These are phyloP conservation scores for Seriola quinqueradiata DNA, from an alignment of 2,113 vertebrate genomes.

Conservation along the genomic window DNA sequence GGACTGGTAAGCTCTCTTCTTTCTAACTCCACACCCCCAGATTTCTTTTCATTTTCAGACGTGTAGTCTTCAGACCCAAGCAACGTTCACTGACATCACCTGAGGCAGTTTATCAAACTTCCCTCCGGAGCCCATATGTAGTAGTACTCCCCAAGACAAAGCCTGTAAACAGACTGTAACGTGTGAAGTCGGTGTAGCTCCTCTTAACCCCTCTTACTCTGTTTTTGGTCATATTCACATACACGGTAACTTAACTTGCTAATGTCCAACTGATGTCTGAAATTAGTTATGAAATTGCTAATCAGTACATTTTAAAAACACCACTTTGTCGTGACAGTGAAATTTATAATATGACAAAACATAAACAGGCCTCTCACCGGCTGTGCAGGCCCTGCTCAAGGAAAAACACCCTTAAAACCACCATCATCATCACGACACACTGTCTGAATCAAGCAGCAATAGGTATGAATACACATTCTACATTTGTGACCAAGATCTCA, in stretches of 20 bases:
- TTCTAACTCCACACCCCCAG: not conserved
- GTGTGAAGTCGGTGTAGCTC: not conserved
- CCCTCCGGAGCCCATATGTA: too few relatives aligned
- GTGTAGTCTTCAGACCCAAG: not conserved
- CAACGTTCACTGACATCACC: too few relatives aligned
- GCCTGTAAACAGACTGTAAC: too few relatives aligned
- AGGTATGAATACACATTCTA: conserved; percentile 19
- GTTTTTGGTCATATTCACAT: not conserved
- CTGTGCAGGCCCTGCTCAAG: not conserved
- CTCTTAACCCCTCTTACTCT: too few relatives aligned
- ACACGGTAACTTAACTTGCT: not conserved
- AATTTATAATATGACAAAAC: not conserved
- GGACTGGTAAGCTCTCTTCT: not conserved
- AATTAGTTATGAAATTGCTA: not conserved
- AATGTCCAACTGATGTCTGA: too few relatives aligned
- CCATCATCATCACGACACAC: conserved; percentile 8
- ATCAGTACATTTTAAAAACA: not conserved
- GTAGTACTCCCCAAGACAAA: too few relatives aligned
- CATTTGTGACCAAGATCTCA: conserved; percentile 24
- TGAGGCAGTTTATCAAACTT: not conserved
- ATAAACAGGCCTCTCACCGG: not conserved
- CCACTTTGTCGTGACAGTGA: not conserved
- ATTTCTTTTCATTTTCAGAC: not conserved
- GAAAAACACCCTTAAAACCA: conserved; percentile 3
- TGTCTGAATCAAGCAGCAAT: conserved; percentile 33